Evolutionary conservation across 1,140 invertebrate species (phyloP), one percentile per base, ranked within the genome.

Genomic region (Sinella curviseta): DNA sequence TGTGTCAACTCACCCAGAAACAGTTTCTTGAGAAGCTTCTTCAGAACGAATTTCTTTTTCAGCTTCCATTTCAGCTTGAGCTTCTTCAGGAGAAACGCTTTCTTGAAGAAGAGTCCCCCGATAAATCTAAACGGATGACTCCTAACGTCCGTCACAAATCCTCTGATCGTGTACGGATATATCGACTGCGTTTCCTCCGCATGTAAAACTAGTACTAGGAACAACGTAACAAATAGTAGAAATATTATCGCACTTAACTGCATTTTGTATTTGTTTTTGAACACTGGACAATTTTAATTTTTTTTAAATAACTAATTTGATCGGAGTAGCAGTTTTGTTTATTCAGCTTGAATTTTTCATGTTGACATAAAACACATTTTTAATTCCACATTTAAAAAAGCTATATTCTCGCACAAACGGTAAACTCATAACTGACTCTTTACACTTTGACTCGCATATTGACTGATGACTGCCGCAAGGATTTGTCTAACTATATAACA

Each of bases 41-140:
- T 81, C 16, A 81, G 28, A 8, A 81, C 60, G n/a, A 81, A 35
- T 70, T 81, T 81, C 74, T 81, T 81, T 33, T 81, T 81, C 1
- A 81, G 67, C 34, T 81, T 81, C 76, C 48, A 81, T 78, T 81
- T 81, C 14, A 81, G 24, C 57, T 81, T 81, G 28, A 81, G 26
- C 55, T 78, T 77, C n/a, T 78, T 77, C 0, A 81, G 36, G 39
- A 81, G 36, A 35, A 81, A 75, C 0, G 80, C 80, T 67, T 81
- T 81, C 36, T 81, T 81, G 77, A 81, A 78, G 33, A 78, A 77
- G 8, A 74, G 31, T 4, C 70, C 35, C n/a, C 74, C 74, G 26
- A 75, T 75, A 30, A 75, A 75, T 30, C 39, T 12, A 4, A 28
- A 20, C 39, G 74, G 74, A 26, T 54, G 34, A 36, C 8, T 4